These are phyloP conservation scores for Delphinapterus leucas DNA, from an alignment of 2,113 vertebrate species.

Conservation along the genomic window DNA sequence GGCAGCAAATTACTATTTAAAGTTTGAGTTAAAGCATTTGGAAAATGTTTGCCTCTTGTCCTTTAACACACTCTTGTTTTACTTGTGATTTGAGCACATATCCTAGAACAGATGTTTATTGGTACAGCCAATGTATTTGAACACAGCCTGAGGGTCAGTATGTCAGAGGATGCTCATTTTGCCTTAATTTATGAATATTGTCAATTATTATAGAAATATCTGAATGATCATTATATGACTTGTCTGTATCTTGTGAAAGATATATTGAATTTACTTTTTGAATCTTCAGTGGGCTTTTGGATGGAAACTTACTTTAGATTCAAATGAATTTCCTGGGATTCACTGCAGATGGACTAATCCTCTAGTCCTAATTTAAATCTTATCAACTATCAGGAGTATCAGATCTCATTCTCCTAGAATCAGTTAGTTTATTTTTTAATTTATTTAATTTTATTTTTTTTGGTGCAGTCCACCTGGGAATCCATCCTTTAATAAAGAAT, in stretches of 20 bases:
- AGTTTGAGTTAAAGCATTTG: constrained; percentile 37
- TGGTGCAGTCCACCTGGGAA: not conserved
- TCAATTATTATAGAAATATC: not conserved
- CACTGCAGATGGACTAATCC: not conserved
- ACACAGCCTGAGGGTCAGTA: not conserved
- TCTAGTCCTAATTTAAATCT: not conserved
- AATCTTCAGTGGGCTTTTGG: not conserved
- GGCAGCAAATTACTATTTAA: constrained; percentile 24
- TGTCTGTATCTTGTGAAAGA: not conserved
- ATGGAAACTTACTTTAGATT: not conserved
- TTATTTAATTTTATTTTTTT: not conserved
- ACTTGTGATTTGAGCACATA: not conserved
- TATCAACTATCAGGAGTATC: not conserved
- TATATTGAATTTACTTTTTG: not conserved
- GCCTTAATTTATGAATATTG: not conserved
- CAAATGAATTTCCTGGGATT: not conserved
- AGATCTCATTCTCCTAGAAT: not conserved
- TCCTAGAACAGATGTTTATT: not conserved
- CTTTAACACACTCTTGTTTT: not conserved
- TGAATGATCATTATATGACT: not conserved
- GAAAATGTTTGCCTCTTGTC: not conserved
- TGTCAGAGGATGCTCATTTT: not conserved
- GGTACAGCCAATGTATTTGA: not conserved
- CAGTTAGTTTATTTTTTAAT: not conserved
- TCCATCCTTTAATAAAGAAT: not conserved